Percentiles rank a stretch among this genome's conserved stretches.
Evolutionary conservation across 2,797 vertebrate species (phyloP).

Genomic region (Phoebastria nigripes): DNA sequence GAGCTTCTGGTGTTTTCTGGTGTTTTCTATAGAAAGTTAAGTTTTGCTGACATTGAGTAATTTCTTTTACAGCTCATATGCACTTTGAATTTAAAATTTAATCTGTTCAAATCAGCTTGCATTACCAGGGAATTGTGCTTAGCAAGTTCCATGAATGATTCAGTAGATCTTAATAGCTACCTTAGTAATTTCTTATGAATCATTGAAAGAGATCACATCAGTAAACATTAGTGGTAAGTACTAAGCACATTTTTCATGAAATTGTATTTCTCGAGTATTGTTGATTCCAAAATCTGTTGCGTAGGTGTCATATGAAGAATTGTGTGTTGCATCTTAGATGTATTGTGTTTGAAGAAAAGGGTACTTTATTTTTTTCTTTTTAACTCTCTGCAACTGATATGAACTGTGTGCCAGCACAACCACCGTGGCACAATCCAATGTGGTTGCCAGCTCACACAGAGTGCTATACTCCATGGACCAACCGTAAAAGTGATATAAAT

Average conservation of each 20-base stretch:
- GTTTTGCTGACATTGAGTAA: constrained; percentile 55
- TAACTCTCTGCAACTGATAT: not conserved
- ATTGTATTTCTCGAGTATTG: not conserved
- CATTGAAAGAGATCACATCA: constrained; percentile 60
- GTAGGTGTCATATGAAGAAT: not conserved
- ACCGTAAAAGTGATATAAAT: not conserved
- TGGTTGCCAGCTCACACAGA: not conserved
- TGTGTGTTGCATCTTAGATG: not conserved
- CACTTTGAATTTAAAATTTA: constrained; percentile 66
- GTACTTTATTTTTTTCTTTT: not conserved
- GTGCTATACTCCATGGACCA: not conserved
- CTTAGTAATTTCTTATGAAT: constrained; percentile 72
- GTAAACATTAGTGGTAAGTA: constrained; percentile 42
- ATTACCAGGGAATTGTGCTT: constrained; percentile 56
- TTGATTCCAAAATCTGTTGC: not conserved
- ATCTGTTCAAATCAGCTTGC: constrained; percentile 64
- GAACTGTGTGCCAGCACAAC: not conserved
- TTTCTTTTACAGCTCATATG: constrained; percentile 56
- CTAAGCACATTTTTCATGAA: constrained; percentile 13
- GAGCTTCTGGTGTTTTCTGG: constrained; percentile 36
- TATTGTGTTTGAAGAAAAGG: not conserved
- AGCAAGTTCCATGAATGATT: constrained; percentile 71
- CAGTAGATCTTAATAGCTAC: constrained; percentile 62
- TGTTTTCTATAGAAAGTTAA: constrained; percentile 47
- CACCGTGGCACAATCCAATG: not conserved